Percentiles rank a stretch among this genome's conserved stretches.
phyloP scores from a whole-genome alignment of 2,888 invertebrate genomes.

The Drosophila paucipuncta region DNA sequence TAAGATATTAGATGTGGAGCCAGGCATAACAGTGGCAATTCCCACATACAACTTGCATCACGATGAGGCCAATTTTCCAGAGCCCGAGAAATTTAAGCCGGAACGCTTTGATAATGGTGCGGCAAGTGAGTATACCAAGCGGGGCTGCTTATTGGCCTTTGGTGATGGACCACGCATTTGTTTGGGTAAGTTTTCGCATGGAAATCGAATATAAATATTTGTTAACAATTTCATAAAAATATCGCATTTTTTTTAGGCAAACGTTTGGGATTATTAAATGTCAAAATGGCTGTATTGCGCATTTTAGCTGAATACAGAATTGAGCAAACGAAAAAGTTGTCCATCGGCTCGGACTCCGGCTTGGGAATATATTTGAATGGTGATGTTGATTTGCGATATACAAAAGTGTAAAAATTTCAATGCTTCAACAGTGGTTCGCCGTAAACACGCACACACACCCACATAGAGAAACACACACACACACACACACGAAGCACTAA shows the following conservation, averaged over 20 bases:
- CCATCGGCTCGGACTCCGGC: constrained; percentile 53
- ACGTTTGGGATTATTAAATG: constrained; percentile 60
- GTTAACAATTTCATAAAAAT: neutral
- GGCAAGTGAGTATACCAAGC: constrained; percentile 64
- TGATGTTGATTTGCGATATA: constrained; percentile 64
- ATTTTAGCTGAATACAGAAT: constrained; percentile 60
- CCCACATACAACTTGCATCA: constrained; percentile 81
- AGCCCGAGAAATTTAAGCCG: constrained; percentile 73
- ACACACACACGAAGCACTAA: neutral
- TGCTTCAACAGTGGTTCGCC: constrained; percentile 1
- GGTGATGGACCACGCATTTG: constrained; percentile 83
- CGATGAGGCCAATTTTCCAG: constrained; percentile 65
- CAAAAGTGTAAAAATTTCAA: constrained; percentile 45
- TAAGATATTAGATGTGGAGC: constrained; percentile 62
- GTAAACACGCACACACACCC: neutral
- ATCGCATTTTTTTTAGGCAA: constrained; percentile 42
- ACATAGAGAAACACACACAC: neutral
- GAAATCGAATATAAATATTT: neutral
- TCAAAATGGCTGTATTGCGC: constrained; percentile 63
- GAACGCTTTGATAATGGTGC: constrained; percentile 79
- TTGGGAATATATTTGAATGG: constrained; percentile 62
- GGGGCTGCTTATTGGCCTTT: constrained; percentile 79
- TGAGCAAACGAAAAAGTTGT: constrained; percentile 60
- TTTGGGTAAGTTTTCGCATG: constrained; percentile 63
- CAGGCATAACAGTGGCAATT: constrained; percentile 73